phyloP scores from a whole-genome alignment of 2,888 invertebrate genomes.

The Nasonia oneida region DNA sequence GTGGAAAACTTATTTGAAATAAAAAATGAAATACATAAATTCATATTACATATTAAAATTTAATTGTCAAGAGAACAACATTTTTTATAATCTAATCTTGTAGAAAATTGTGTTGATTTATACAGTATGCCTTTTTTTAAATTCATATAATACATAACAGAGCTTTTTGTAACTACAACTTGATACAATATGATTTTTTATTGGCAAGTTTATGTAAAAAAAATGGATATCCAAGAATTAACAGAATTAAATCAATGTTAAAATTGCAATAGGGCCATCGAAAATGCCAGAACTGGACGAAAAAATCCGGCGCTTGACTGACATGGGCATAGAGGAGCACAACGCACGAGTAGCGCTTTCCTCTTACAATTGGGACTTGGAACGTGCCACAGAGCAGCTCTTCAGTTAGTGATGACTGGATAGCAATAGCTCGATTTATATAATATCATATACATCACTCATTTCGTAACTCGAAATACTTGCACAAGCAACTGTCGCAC shows the following conservation, averaged over 20 bases:
- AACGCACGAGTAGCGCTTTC: slow-evolving; percentile 94
- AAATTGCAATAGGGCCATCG: slow-evolving; percentile 83
- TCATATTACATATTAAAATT: too few relatives aligned
- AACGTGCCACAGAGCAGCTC: slow-evolving; percentile 93
- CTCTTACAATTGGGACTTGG: slow-evolving; percentile 95
- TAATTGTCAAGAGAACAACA: background rate
- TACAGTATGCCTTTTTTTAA: too few relatives aligned
- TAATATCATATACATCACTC: slow-evolving; percentile 67
- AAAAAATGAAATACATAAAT: too few relatives aligned
- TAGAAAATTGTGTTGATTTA: too few relatives aligned
- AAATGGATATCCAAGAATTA: background rate
- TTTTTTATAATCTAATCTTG: too few relatives aligned
- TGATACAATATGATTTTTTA: background rate
- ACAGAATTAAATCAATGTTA: slow-evolving; percentile 42
- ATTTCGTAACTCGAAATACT: slow-evolving; percentile 64
- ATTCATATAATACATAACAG: background rate
- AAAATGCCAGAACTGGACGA: slow-evolving; percentile 90
- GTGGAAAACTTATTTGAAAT: too few relatives aligned
- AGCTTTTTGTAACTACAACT: too few relatives aligned
- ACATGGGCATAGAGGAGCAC: slow-evolving; percentile 97
- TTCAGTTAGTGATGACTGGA: slow-evolving; percentile 85
- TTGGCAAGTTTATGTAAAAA: background rate
- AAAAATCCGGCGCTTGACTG: slow-evolving; percentile 92
- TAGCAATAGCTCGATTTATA: slow-evolving; percentile 62
- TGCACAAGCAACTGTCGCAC: slow-evolving; percentile 54